Percentiles rank a stretch among this genome's conserved stretches.
phyloP scores from a whole-genome alignment of 2,113 vertebrate genomes.

The Paradoxurus hermaphroditus region DNA sequence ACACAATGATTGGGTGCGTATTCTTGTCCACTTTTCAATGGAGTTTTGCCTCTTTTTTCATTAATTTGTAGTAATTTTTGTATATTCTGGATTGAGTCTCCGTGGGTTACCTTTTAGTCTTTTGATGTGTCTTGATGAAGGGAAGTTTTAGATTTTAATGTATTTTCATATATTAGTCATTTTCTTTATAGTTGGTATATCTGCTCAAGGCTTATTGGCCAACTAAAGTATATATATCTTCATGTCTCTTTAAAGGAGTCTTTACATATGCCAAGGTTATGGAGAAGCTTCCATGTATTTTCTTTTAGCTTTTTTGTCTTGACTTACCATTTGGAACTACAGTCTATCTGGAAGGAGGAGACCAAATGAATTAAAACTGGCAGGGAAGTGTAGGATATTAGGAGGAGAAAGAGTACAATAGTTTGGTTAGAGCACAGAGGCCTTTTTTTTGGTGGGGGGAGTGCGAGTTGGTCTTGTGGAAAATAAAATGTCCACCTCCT shows the following conservation, averaged over 20 bases:
- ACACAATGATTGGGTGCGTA: not conserved
- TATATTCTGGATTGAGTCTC: not conserved
- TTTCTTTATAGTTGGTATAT: not conserved
- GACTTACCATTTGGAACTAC: not conserved
- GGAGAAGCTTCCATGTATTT: not conserved
- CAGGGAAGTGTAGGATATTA: not conserved
- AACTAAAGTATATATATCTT: not conserved
- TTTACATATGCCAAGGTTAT: not conserved
- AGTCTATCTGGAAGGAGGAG: not conserved
- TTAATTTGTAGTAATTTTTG: not conserved
- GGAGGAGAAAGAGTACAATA: not conserved
- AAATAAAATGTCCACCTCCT: not conserved
- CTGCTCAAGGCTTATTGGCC: not conserved
- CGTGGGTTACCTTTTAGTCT: not conserved
- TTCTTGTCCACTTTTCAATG: not conserved
- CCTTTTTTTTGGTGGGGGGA: not conserved
- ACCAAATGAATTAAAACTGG: not conserved
- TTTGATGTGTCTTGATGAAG: not conserved
- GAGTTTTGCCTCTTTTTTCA: not conserved
- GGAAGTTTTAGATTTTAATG: not conserved
- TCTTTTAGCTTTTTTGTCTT: not conserved
- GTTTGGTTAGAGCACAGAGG: not conserved
- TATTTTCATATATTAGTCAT: not conserved
- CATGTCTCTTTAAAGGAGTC: not conserved
- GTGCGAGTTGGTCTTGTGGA: not conserved